These are phyloP conservation scores for Chrysodeixis includens DNA, from an alignment of 2,888 invertebrate genomes.

Conservation along the genomic window DNA sequence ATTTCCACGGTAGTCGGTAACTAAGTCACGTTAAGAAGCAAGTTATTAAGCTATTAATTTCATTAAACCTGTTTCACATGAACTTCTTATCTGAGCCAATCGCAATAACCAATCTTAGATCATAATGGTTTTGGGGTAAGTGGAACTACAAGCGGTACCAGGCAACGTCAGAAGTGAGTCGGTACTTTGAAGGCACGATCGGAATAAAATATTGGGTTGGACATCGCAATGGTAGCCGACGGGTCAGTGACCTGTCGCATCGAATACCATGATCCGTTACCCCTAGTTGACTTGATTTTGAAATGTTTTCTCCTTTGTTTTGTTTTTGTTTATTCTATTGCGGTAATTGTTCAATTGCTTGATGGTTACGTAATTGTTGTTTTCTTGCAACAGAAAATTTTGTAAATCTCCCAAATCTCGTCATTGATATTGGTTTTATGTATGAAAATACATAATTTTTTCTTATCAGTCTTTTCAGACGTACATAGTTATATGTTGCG, in stretches of 20 bases:
- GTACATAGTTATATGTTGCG: too few species aligned
- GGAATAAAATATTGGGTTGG: constrained; percentile 51
- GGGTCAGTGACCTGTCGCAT: constrained; percentile 46
- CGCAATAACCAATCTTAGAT: constrained; percentile 21
- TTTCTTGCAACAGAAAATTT: too few species aligned
- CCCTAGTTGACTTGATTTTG: constrained; percentile 38
- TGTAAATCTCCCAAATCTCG: too few species aligned
- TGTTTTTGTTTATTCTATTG: background rate
- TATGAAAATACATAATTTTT: too few species aligned
- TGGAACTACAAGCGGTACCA: constrained; percentile 44
- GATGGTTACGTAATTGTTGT: background rate
- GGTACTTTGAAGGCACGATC: constrained; percentile 42
- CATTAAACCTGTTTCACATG: constrained; percentile 6
- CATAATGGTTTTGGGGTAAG: constrained; percentile 33
- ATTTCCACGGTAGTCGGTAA: constrained; percentile 3
- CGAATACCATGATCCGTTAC: constrained; percentile 46
- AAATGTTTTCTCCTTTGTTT: background rate
- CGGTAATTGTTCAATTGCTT: background rate
- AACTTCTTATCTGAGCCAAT: background rate
- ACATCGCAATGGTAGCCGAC: constrained; percentile 22
- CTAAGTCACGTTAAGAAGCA: background rate
- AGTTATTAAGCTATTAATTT: constrained; percentile 2
- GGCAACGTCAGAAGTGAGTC: constrained; percentile 24
- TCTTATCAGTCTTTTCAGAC: too few species aligned
- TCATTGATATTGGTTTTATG: too few species aligned